Evolutionary conservation across 1,140 invertebrate genomes (phyloP).

Genomic region (Tetramorium alpestre): DNA sequence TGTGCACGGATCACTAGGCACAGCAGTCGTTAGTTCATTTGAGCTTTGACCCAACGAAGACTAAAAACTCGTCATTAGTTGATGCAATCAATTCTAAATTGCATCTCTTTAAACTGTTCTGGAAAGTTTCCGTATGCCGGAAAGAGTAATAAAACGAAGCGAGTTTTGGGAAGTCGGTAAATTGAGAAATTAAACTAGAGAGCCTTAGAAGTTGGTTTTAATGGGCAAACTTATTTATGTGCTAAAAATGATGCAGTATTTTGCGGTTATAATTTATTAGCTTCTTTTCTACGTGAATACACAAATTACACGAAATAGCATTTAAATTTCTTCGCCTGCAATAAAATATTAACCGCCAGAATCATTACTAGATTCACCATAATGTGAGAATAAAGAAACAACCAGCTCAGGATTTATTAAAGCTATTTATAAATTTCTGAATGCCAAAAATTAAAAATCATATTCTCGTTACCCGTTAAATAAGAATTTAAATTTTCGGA

Average conservation of each 20-base stretch:
- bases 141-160: background rate
- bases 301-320: no score
- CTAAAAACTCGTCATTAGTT: background rate
- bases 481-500: no score
- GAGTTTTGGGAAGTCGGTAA: background rate
- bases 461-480: no score
- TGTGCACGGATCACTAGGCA: background rate
- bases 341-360: no score
- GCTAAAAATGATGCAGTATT: background rate
- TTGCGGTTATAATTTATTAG: background rate
- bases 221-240: background rate
- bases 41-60: background rate
- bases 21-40: background rate
- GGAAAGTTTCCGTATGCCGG: background rate
- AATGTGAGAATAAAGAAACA: no score
- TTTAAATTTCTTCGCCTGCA: no score
- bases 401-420: no score
- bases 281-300: no score
- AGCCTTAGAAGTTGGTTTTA: background rate
- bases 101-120: background rate
- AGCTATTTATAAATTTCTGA: no score
- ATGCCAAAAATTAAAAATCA: no score
- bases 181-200: background rate
- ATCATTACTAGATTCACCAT: no score
- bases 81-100: slow-evolving; percentile 19